Evolutionary conservation across 2,888 invertebrate genomes (phyloP).

Genomic region (Lithophane ornitopus): DNA sequence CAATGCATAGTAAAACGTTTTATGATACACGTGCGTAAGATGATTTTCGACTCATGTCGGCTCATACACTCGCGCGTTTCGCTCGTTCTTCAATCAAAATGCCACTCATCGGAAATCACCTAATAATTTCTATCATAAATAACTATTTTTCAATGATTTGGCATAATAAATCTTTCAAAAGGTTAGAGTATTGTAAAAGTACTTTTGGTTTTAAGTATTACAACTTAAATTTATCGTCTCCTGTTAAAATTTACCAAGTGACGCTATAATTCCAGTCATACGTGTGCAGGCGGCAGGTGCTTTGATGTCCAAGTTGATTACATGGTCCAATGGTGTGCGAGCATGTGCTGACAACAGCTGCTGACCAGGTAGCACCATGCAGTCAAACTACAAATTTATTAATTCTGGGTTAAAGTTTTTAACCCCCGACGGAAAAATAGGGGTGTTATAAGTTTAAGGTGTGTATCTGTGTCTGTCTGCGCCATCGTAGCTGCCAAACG

Average conservation of each 20-base stretch:
- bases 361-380: constrained; percentile 87
- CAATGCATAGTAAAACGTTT: too few relatives aligned
- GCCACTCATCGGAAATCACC: too few relatives aligned
- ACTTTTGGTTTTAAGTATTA: neutral
- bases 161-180: neutral
- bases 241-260: constrained; percentile 83
- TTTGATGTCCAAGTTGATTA: constrained; percentile 85
- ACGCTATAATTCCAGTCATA: constrained; percentile 90
- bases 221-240: neutral
- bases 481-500: too few relatives aligned
- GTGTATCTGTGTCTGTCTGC: too few relatives aligned
- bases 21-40: too few relatives aligned
- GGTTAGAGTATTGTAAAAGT: neutral
- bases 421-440: too few relatives aligned
- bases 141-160: neutral
- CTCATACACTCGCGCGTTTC: too few relatives aligned
- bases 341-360: constrained; percentile 88
- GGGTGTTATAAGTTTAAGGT: too few relatives aligned
- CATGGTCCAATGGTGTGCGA: constrained; percentile 85
- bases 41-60: too few relatives aligned
- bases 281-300: constrained; percentile 86
- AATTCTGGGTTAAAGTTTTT: neutral
- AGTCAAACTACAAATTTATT: constrained; percentile 78
- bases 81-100: too few relatives aligned
- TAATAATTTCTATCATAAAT: too few relatives aligned